phyloP scores from a whole-genome alignment of 2,797 vertebrate species.

The Muscicapa striata region DNA sequence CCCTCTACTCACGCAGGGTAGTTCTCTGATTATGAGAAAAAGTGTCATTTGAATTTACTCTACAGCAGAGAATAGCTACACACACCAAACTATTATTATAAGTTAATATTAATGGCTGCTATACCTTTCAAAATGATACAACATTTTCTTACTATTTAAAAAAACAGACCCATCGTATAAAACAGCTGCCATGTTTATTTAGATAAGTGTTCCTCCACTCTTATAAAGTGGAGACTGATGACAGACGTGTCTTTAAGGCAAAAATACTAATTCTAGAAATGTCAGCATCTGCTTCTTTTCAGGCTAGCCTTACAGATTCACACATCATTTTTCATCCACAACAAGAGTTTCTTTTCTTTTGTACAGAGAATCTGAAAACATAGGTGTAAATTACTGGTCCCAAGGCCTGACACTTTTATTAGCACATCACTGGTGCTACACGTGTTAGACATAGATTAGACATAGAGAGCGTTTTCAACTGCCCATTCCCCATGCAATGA shows the following conservation, averaged over 20 bases:
- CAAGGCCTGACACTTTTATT: conserved; percentile 73
- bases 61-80: background rate
- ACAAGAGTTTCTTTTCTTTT: conserved; percentile 25
- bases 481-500: background rate
- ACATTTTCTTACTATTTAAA: conserved; percentile 35
- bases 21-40: conserved; percentile 44
- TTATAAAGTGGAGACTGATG: conserved; percentile 71
- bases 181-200: conserved; percentile 77
- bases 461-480: background rate
- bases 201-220: conserved; percentile 65
- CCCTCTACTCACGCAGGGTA: background rate
- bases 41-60: conserved; percentile 50
- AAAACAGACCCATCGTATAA: conserved; percentile 33
- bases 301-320: conserved; percentile 62
- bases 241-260: conserved; percentile 74
- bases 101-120: background rate
- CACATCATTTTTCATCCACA: conserved; percentile 71
- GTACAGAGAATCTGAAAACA: conserved; percentile 64
- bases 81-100: background rate
- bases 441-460: conserved; percentile 50
- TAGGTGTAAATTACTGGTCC: conserved; percentile 60
- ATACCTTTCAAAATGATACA: conserved; percentile 34
- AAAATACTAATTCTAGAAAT: conserved; percentile 74
- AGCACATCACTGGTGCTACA: conserved; percentile 48
- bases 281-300: conserved; percentile 78